Evolutionary conservation across 53 echinoderm and acorn worm species (phyloP).

Genomic region (Luidia sarsii): DNA sequence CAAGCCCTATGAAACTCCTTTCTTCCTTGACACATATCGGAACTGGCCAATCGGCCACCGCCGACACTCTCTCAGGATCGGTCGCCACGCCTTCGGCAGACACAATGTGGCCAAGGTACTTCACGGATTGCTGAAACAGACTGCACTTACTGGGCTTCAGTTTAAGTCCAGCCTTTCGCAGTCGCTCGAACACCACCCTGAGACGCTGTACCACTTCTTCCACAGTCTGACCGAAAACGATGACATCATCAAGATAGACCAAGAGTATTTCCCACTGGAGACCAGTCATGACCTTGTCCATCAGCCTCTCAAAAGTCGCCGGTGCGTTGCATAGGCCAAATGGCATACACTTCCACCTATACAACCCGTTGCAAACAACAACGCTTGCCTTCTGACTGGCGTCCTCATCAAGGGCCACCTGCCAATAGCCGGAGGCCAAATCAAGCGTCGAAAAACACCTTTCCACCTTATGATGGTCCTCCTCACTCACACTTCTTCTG

Average conservation of each 20-base stretch:
- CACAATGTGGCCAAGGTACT: slow-evolving; percentile 21
- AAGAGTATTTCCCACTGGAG: slow-evolving; percentile 48
- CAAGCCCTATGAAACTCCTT: slow-evolving; percentile 9
- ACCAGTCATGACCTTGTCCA: slow-evolving; percentile 8
- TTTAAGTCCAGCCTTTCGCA: slow-evolving; percentile 40
- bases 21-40: slow-evolving; percentile 4
- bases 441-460: neutral
- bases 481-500: neutral
- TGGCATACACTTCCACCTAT: slow-evolving; percentile 56
- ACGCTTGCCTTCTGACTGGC: slow-evolving; percentile 62
- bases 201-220: slow-evolving; percentile 19
- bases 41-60: neutral
- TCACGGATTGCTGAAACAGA: slow-evolving; percentile 4
- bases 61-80: neutral
- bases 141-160: slow-evolving; percentile 46
- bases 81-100: neutral
- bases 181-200: slow-evolving; percentile 19
- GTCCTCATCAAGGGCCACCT: neutral
- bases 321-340: slow-evolving; percentile 13
- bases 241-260: slow-evolving; percentile 60
- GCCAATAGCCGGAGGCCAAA: slow-evolving; percentile 12
- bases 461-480: neutral
- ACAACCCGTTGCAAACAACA: slow-evolving; percentile 33
- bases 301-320: slow-evolving; percentile 2
- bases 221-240: slow-evolving; percentile 49